Percentiles rank a stretch among this genome's conserved stretches.
These are phyloP conservation scores for Epizoanthus stellaris DNA, from an alignment of 92 coral and sea anemone species.

Conservation along the genomic window DNA sequence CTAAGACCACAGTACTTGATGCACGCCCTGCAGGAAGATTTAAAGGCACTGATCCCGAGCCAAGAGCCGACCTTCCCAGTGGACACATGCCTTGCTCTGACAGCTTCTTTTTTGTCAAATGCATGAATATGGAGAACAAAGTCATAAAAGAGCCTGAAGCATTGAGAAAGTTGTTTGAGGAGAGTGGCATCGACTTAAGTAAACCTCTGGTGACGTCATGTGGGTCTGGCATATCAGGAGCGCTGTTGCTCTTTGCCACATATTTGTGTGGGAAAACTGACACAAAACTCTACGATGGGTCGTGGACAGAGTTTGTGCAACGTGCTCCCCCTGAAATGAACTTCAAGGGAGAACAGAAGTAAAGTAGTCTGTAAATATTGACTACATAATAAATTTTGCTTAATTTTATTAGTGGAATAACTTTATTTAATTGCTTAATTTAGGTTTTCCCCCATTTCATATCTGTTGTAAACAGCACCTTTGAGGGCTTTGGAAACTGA, in stretches of 20 bases:
- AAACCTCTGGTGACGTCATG: constrained; percentile 86
- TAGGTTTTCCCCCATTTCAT: too few relatives aligned
- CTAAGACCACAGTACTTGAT: constrained; percentile 68
- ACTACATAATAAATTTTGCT: too few relatives aligned
- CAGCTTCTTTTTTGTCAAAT: constrained; percentile 75
- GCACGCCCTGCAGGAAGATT: constrained; percentile 87
- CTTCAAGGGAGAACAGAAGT: constrained; percentile 1
- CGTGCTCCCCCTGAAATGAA: constrained; percentile 90
- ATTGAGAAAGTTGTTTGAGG: constrained; percentile 76
- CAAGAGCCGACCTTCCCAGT: constrained; percentile 78
- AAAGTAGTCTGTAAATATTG: not conserved
- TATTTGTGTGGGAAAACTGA: constrained; percentile 82
- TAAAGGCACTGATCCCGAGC: constrained; percentile 79
- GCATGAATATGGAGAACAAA: constrained; percentile 68
- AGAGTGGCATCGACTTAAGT: constrained; percentile 76
- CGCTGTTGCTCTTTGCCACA: constrained; percentile 77
- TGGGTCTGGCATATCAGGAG: constrained; percentile 91
- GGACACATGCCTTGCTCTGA: constrained; percentile 88
- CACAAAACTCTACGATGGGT: constrained; percentile 91
- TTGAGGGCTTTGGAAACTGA: too few relatives aligned
- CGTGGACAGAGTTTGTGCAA: constrained; percentile 94
- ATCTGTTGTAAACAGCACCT: too few relatives aligned
- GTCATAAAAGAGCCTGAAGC: constrained; percentile 78
- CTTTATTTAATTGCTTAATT: too few relatives aligned
- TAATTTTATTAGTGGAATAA: too few relatives aligned